Evolutionary conservation across 1,140 invertebrate species (phyloP).

Genomic region (Drosophila pseudoobscura): DNA sequence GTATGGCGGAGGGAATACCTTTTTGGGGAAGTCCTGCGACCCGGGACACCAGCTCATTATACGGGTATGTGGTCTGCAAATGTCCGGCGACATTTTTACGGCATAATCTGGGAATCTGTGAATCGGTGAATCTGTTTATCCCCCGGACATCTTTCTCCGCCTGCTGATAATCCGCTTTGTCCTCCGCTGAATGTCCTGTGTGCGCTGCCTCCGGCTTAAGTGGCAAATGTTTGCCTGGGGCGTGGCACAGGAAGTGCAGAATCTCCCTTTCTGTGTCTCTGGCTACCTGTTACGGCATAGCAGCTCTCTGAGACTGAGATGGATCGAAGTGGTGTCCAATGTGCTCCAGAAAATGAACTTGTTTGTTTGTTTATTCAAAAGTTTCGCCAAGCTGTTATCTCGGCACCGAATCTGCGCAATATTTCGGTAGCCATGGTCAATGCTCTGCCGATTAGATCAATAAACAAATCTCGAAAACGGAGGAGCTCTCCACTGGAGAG

Average conservation of each 20-base stretch:
- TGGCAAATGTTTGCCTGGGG: constrained; percentile 60
- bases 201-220: constrained; percentile 49
- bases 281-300: constrained; percentile 21
- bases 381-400: constrained; percentile 21
- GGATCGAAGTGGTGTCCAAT: neutral
- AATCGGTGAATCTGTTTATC: constrained; percentile 30
- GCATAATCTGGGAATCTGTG: constrained; percentile 67
- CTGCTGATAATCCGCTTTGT: constrained; percentile 60
- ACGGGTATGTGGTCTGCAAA: constrained; percentile 13
- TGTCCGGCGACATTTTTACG: constrained; percentile 66
- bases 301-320: neutral
- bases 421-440: constrained; percentile 33
- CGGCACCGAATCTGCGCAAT: constrained; percentile 10
- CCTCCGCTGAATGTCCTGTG: neutral
- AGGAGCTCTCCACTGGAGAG: neutral
- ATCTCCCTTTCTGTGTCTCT: constrained; percentile 2
- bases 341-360: constrained; percentile 53
- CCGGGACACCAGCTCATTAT: constrained; percentile 11
- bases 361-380: constrained; percentile 66
- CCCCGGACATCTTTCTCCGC: constrained; percentile 18
- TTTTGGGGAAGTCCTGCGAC: constrained; percentile 20
- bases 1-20: neutral
- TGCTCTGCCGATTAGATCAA: constrained; percentile 21
- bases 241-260: constrained; percentile 75
- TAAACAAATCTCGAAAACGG: constrained; percentile 36